A percentile compares a stretch with the other conserved stretches of the same genome.
These are phyloP conservation scores for Notoglanidium macrostoma DNA, from an alignment of 2,797 vertebrate genomes.

Conservation along the genomic window DNA sequence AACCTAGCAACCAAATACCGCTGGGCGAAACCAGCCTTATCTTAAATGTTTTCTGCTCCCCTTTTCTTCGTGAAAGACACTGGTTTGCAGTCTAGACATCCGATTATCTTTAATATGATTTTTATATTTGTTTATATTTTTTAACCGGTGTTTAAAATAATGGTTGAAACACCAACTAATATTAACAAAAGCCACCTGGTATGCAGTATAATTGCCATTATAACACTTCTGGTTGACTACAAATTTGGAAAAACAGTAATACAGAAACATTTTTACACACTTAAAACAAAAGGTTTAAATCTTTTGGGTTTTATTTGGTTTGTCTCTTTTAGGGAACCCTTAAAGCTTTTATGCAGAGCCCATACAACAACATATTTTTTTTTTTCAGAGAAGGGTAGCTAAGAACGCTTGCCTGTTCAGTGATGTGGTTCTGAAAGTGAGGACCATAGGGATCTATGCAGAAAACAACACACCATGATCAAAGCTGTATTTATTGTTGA, in stretches of 20 bases:
- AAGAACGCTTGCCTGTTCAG: background rate
- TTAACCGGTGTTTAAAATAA: background rate
- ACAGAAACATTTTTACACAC: background rate
- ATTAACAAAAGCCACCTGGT: background rate
- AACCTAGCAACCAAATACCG: constrained; percentile 66
- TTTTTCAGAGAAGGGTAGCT: background rate
- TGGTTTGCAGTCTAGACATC: background rate
- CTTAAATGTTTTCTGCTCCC: constrained; percentile 30
- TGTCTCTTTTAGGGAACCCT: background rate
- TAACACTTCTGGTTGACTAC: background rate
- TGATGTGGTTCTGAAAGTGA: background rate
- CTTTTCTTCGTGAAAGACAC: background rate
- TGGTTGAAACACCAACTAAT: background rate
- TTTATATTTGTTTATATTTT: background rate
- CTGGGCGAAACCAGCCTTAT: constrained; percentile 60
- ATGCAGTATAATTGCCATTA: background rate
- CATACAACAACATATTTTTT: background rate
- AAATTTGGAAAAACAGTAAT: background rate
- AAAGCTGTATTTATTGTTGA: background rate
- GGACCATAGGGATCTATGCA: background rate
- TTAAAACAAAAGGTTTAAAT: background rate
- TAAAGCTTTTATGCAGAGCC: background rate
- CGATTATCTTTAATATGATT: background rate
- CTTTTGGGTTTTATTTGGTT: background rate
- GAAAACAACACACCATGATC: background rate